Evolutionary conservation across 2,797 vertebrate species (phyloP), one percentile per base, ranked within the genome.

Genomic region (Pseudomugil tenellus): DNA sequence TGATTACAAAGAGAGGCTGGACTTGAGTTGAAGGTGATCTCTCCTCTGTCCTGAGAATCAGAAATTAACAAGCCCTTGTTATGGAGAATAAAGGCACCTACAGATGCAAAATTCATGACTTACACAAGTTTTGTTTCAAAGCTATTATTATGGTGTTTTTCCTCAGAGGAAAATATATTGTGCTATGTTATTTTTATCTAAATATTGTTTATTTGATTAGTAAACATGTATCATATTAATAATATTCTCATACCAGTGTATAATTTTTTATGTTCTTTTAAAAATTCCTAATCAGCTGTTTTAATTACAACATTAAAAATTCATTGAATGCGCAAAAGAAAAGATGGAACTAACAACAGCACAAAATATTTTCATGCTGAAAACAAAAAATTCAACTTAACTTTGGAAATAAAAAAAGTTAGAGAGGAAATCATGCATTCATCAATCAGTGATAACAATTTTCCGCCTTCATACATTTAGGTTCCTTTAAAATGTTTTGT

Each of bases 51-150:
- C 87, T 83, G 63, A 88, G 77, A 85, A 80, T 82, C 81, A 60
- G 31, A 76, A 64, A 90, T 91, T 81, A 83, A 74, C 88, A 87
- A 88, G 79, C 76, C 83, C 84, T 90, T 89, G 84, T 90, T 80
- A 80, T 89, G 70, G 72, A 90, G 80, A 87, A 87, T 74, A 79
- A 83, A 75, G 79, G 39, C 80, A 77, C 49, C 68, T 66, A 53
- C 59, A 68, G 63, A 77, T 7, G 16, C 49, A 77, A 65, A 10
- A 28, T 23, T 68, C 37, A 32, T 12, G 16, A n/a, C 56, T 55
- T 67, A 64, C 49, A 67, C 2, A 17, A 70, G 39, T 62, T 76
- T 70, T 23, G 58, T 74, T 67, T 72, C n/a, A 64, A 2, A 49
- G 41, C 16, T 65, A 19, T 19, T n/a, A 16, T 1, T 46, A 51